Conservation (phyloP, 2,888 invertebrate species). For the Rhopalosiphum nymphaeae region DNA sequence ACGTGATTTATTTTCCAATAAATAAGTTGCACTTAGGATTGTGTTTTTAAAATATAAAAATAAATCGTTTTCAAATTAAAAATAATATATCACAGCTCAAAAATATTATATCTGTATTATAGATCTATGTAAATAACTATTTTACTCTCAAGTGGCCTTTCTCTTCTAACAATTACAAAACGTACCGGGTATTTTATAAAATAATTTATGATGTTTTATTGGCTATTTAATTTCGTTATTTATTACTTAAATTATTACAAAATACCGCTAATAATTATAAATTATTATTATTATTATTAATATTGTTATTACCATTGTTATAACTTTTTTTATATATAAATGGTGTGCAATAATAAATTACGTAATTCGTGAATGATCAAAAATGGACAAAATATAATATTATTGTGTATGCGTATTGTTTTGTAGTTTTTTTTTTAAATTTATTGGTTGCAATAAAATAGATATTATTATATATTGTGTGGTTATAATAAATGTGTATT, state of each 20-base stretch:
- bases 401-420: neutral
- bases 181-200: neutral
- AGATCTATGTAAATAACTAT: neutral
- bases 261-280: slow-evolving; percentile 10
- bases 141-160: neutral
- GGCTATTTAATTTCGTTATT: slow-evolving; percentile 15
- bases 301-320: slow-evolving; percentile 36
- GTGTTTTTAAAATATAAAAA: neutral
- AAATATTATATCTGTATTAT: neutral
- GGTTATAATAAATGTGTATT: neutral
- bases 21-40: slow-evolving; percentile 1
- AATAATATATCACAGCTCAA: neutral
- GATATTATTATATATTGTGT: neutral
- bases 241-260: slow-evolving; percentile 14
- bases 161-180: neutral
- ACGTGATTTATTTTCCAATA: slow-evolving; percentile 39
- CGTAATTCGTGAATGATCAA: neutral
- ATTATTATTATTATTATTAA: slow-evolving; percentile 9
- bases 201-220: neutral
- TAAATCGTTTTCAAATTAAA: slow-evolving; percentile 49
- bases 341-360: slow-evolving; percentile 19
- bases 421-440: slow-evolving; percentile 6
- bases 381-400: slow-evolving; percentile 2
- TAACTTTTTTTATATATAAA: slow-evolving; percentile 19
- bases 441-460: neutral